Base-by-base conservation (phyloP, 2,888 invertebrate species). In the Eurytoma adleriae region DNA sequence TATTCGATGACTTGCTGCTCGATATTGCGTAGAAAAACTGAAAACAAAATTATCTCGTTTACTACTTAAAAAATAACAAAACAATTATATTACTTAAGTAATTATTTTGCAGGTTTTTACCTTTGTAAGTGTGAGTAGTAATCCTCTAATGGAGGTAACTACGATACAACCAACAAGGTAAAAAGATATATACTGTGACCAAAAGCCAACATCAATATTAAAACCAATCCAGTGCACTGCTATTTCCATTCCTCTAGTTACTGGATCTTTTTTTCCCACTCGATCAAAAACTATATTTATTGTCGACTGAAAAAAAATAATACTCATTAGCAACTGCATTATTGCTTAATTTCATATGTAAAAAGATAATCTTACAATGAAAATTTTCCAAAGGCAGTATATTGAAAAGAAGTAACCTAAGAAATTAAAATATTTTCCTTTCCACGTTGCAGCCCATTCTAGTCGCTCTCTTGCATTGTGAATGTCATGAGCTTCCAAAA, bases 21-120 rank as follows among this genome's bases (percentile, higher is more conserved):
- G 99, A 99, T 88, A 99, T 98, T 87, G 98, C 98, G 92, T 99
- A 99, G 93, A 99, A 99, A 91, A 99, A 99, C 98, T 98, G 93
- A 82, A 94, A 93, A 72, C 86, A 85, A 89, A 40, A 7, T 74
- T 71, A 78, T 56, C 75, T 50, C 69, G 72, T 67, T 48, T 64
- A 12, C 18, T 48, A 64, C 27, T 40, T 40, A 54, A 54, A 52
- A 67, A 71, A 57, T 18, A 50, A 76, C 54, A n/a, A 30, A 74
- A 13, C 30, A 61, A 68, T 64, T 56, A 10, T 76, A 16, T 1
- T 10, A 68, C 52, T 73, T 16, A 70, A 70, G 61, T 71, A 10
- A 20, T 18, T 62, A 74, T 13, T 52, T 27, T 52, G 20, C 50
- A 30, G 2, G 16, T 57, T 73, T 27, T 61, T 91, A 98, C 98